phyloP scores from a whole-genome alignment of 2,113 vertebrate genomes.

The Phalacrocorax aristotelis region DNA sequence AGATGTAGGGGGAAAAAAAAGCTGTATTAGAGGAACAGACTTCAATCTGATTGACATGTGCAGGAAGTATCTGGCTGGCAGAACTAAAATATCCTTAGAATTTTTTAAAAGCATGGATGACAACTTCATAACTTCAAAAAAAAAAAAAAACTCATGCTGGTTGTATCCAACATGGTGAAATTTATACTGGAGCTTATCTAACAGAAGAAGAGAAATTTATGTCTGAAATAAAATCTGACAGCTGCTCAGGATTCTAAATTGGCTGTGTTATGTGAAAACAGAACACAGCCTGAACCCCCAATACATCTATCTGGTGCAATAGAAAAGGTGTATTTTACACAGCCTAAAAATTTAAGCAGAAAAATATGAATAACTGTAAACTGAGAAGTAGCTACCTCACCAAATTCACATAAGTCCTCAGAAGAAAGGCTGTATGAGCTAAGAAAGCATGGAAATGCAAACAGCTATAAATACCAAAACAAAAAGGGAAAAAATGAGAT shows the following conservation, averaged over 20 bases:
- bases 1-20: neutral
- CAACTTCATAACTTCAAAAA: neutral
- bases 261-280: neutral
- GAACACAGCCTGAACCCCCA: neutral
- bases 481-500: neutral
- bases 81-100: neutral
- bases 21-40: neutral
- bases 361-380: neutral
- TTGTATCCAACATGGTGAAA: neutral
- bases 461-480: neutral
- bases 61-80: neutral
- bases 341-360: neutral
- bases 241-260: neutral
- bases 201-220: constrained; percentile 2
- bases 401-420: neutral
- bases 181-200: neutral
- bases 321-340: neutral
- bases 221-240: constrained; percentile 33
- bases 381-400: neutral
- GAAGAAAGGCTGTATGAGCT: neutral
- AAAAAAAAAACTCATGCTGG: rapidly evolving
- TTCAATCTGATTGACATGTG: neutral
- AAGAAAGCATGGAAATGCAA: neutral
- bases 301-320: neutral
- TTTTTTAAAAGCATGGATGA: neutral